Evolutionary conservation across 2,113 vertebrate species (phyloP), one percentile per base, ranked within the genome.

Genomic region (Athene noctua): DNA sequence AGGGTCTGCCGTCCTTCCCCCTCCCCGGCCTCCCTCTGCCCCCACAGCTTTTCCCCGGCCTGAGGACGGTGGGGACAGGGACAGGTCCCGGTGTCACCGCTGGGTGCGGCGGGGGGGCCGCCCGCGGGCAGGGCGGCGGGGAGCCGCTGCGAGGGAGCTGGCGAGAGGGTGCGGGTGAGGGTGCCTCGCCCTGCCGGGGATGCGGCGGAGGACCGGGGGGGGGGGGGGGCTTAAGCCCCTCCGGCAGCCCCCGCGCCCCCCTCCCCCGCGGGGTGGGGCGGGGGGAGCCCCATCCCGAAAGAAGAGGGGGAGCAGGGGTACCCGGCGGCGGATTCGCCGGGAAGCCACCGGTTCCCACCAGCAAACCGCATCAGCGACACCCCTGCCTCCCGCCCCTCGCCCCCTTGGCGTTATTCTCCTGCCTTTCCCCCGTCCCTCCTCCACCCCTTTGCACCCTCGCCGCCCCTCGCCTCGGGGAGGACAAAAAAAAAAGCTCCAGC

Each of bases 351-450:
- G 84, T 88, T 96, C 82, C 93, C 77, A 46, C 49, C 27, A 67
- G 93, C 88, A 91, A 97, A 81, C 77, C 83, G 95, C 97, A 97
- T 88, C 77, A 98, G 81, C 82, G 54, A 67, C 75, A 55, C 15
- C 62, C 23, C 21, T 90, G 77, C 42, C 81, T 80, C 59, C 85
- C 75, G 68, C 84, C 70, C 51, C 36, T 86, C 62, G 71, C 55
- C 63, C 86, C 34, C 20, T 86, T 66, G 26, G 75, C 62, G 86
- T 40, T 77, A 47, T 88, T 79, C 29, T 59, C 54, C 74, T 44
- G 54, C 34, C n/a, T 80, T 38, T 65, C 21, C 30, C 15, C 49
- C 27, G 6, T 80, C 81, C 71, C 55, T 92, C 73, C 88, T 94
- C 49, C 90, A 63, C 17, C 46, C 78, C 38, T n/a, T 46, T 30